A percentile compares a stretch with the other conserved stretches of the same genome.
Evolutionary conservation across 2,888 invertebrate genomes (phyloP).

Genomic region (Aleiodes testaceus): DNA sequence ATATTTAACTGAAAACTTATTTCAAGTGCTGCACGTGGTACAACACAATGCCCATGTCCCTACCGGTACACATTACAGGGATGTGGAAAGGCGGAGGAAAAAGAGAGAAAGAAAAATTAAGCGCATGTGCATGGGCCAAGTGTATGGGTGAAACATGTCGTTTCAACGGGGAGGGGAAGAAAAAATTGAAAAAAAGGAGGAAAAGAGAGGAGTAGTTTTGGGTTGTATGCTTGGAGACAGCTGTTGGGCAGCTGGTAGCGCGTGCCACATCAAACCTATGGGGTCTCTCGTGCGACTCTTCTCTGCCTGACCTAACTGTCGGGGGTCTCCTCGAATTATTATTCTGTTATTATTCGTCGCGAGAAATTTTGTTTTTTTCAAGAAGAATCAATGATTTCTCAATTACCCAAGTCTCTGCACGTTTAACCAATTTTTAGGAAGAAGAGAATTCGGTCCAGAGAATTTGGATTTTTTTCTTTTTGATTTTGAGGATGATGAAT

Average conservation of each 20-base stretch:
- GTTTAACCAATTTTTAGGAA: neutral
- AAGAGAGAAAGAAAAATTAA: conserved; percentile 33
- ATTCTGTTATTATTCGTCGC: conserved; percentile 1
- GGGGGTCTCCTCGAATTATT: conserved; percentile 5
- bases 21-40: conserved; percentile 19
- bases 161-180: conserved; percentile 6
- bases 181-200: conserved; percentile 25
- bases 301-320: conserved; percentile 14
- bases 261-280: conserved; percentile 72
- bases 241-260: conserved; percentile 73
- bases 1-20: conserved; percentile 1
- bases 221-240: conserved; percentile 60
- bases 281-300: conserved; percentile 62
- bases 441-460: too few relatives aligned
- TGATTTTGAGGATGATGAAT: neutral
- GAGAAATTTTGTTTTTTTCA: conserved; percentile 34
- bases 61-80: conserved; percentile 17
- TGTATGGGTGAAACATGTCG: conserved; percentile 33
- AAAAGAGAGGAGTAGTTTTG: conserved; percentile 49
- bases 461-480: too few relatives aligned
- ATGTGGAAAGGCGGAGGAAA: conserved; percentile 25
- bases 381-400: neutral
- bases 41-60: conserved; percentile 6
- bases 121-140: conserved; percentile 34
- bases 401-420: neutral